These are phyloP conservation scores for Ictalurus furcatus DNA, from an alignment of 2,113 vertebrate species.

Conservation along the genomic window DNA sequence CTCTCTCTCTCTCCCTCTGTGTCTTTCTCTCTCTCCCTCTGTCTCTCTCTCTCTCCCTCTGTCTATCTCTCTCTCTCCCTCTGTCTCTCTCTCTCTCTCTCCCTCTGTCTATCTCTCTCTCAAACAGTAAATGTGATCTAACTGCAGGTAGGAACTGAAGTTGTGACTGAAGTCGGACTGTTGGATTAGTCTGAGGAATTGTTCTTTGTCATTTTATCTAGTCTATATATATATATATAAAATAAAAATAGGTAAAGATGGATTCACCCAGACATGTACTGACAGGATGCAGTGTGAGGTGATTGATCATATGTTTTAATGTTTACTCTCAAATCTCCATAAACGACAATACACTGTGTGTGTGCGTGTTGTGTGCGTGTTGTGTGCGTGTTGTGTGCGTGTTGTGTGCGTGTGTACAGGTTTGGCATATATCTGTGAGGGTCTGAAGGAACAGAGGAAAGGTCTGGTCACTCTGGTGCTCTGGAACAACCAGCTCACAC, in stretches of 20 bases:
- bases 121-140: too few relatives aligned
- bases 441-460: conserved; percentile 90
- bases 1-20: neutral
- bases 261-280: neutral
- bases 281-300: neutral
- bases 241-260: neutral
- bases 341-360: neutral
- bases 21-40: neutral
- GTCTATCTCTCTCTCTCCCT: neutral
- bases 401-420: conserved; percentile 67
- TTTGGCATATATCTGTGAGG: conserved; percentile 89
- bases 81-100: neutral
- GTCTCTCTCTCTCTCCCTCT: neutral
- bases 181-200: too few relatives aligned
- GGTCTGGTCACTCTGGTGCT: conserved; percentile 89
- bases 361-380: conserved; percentile 8
- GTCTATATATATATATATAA: too few relatives aligned
- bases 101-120: too few relatives aligned
- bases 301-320: neutral
- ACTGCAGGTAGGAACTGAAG: too few relatives aligned
- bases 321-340: too few relatives aligned
- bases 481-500: conserved; percentile 97
- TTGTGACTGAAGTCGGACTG: too few relatives aligned
- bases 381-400: neutral
- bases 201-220: too few relatives aligned